phyloP scores from a whole-genome alignment of 1,140 invertebrate genomes.

The Melipona quadrifasciata region DNA sequence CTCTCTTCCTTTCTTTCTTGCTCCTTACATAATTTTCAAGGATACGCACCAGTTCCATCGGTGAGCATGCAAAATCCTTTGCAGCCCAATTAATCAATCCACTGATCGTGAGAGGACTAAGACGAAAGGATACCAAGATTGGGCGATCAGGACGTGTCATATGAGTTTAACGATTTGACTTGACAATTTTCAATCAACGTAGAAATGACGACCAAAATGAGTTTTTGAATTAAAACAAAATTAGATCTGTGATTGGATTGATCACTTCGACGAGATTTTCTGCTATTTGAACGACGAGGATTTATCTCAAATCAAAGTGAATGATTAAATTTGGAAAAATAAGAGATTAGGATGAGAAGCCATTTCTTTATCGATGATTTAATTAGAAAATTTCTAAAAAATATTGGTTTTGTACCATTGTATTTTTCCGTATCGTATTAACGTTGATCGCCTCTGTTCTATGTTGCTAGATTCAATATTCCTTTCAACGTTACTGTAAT shows the following conservation, averaged over 20 bases:
- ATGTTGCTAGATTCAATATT: no score
- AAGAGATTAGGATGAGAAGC: background rate
- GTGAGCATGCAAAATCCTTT: background rate
- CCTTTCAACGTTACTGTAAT: background rate
- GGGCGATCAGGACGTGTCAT: background rate
- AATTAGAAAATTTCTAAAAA: background rate
- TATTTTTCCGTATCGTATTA: no score
- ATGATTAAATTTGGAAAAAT: no score
- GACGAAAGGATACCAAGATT: background rate
- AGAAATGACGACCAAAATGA: no score
- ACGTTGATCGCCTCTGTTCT: no score
- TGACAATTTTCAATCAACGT: background rate
- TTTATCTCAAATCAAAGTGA: no score
- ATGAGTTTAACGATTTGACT: background rate
- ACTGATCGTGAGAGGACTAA: background rate
- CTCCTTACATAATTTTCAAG: slow-evolving; percentile 28
- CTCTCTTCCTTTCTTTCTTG: background rate
- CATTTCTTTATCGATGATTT: background rate
- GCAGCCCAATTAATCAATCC: background rate
- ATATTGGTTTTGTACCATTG: no score
- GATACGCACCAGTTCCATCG: slow-evolving; percentile 1
- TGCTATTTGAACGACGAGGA: no score
- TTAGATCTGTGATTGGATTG: no score
- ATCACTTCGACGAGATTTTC: no score
- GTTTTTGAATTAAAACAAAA: no score